These are phyloP conservation scores for Anagrus nilaparvatae DNA, from an alignment of 1,140 invertebrate species.

Conservation along the genomic window DNA sequence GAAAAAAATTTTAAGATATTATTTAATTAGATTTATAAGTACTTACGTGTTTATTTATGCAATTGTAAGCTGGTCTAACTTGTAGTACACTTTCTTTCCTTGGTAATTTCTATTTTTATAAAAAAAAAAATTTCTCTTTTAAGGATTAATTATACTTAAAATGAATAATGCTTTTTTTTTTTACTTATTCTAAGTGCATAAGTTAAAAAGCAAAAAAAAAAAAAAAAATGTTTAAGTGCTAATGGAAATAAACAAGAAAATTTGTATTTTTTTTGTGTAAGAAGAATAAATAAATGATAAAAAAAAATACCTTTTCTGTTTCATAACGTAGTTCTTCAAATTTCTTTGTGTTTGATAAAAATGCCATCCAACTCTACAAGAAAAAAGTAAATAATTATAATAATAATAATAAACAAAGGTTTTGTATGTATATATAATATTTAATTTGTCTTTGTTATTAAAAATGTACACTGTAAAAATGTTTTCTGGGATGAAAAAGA, in stretches of 20 bases:
- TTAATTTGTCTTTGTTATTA: too few species aligned
- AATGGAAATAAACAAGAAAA: too few species aligned
- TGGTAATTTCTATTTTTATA: conserved; percentile 34
- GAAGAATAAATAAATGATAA: too few species aligned
- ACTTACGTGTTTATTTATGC: conserved; percentile 39
- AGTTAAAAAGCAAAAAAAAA: too few species aligned
- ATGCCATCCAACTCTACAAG: conserved; percentile 20
- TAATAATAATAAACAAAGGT: conserved; percentile 9
- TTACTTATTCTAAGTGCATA: too few species aligned
- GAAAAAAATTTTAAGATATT: not conserved
- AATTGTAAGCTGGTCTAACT: conserved; percentile 35
- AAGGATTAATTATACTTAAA: too few species aligned
- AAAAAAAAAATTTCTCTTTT: conserved; percentile 13
- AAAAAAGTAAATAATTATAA: conserved; percentile 7
- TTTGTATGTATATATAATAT: too few species aligned
- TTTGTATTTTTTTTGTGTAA: too few species aligned
- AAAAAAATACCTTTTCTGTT: conserved; percentile 27
- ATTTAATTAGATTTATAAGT: not conserved
- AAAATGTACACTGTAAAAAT: not conserved
- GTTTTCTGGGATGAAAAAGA: conserved; percentile 8
- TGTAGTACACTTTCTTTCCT: conserved; percentile 32
- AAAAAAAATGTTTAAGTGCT: too few species aligned
- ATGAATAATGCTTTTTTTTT: too few species aligned
- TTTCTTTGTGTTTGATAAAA: conserved; percentile 18
- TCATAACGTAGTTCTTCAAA: conserved; percentile 22